Evolutionary conservation across 2,888 invertebrate genomes (phyloP), one percentile per base, ranked within the genome.

Genomic region (Falcaria lacertinaria): DNA sequence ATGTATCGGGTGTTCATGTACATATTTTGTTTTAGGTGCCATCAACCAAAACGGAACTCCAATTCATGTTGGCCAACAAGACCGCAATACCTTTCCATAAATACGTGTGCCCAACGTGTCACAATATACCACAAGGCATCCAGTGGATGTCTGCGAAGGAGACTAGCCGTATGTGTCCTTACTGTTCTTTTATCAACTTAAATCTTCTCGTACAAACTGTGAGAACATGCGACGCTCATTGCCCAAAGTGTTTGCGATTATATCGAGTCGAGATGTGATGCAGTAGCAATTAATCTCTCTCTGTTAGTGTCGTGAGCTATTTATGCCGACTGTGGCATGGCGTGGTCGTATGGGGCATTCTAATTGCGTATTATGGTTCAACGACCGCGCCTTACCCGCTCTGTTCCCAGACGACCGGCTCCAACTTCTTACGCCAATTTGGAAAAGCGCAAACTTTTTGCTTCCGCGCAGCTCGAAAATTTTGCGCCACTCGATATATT

Each of bases 11-110:
- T 25, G 5, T 15, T 39, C 8, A 28, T 35, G 40, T 16, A 35
- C 2, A 32, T 4, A 15, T 43, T 41, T 50, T 32, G 39, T 71
- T 90, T 74, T 80, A 90, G 84, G 92, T 94, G 69, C 95, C 95
- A 58, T 91, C 91, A 57, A 93, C 93, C 54, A 96, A 96, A 80
- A 92, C 93, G 5, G 92, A 93, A 64, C 87, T 92, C 74, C 91
- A 93, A 63, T 90, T 90, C 50, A 95, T 97, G 93, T 79, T 97
- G 61, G 90, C 91, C 47, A 92, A 92, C 38, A 94, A 94, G 47
- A 92, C 94, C 32, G 97, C 97, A 11, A 94, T 97, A 71, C 96
- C 96, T 34, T 98, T 98, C 80, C 97, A 98, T 79, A 96, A 97
- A 74, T 95, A 93, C 67, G 92, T 97, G 41, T 97, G 97, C 71